These are phyloP conservation scores for Gerosis bhagava DNA, from an alignment of 2,888 invertebrate species.

Conservation along the genomic window DNA sequence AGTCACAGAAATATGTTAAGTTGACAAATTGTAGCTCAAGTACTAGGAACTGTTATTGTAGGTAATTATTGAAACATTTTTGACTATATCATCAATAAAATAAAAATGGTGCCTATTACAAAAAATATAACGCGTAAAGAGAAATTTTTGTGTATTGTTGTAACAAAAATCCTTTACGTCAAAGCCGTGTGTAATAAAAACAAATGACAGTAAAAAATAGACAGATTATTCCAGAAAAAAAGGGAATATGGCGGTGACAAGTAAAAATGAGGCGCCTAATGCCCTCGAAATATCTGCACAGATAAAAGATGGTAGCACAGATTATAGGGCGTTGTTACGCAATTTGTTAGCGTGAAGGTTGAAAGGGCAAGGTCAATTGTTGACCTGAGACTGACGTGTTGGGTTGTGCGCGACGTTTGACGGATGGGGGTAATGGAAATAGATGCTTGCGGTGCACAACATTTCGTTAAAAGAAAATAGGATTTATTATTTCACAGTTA, in stretches of 20 bases:
- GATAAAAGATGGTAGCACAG: conserved; percentile 15
- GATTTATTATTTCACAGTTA: background rate
- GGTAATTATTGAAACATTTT: too few relatives aligned
- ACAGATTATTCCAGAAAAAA: background rate
- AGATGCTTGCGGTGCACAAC: conserved; percentile 5
- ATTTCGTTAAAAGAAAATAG: background rate
- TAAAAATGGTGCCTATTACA: too few relatives aligned
- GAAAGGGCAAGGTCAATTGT: conserved; percentile 33
- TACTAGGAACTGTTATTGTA: too few relatives aligned
- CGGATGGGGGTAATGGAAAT: conserved; percentile 23
- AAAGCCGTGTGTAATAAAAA: background rate
- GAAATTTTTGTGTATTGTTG: background rate
- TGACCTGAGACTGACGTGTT: conserved; percentile 13
- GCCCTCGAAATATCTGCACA: conserved; percentile 6
- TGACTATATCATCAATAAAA: too few relatives aligned
- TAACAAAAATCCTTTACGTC: conserved; percentile 2
- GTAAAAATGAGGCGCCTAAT: conserved; percentile 16
- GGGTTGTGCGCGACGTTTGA: conserved; percentile 11
- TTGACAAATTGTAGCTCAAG: too few relatives aligned
- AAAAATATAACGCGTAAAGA: too few relatives aligned
- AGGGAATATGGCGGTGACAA: conserved; percentile 14
- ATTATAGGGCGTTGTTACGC: conserved; percentile 17
- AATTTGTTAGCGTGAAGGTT: conserved; percentile 28
- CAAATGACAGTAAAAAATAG: background rate
- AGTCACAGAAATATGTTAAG: too few relatives aligned